Evolutionary conservation across 2,888 invertebrate species (phyloP), one percentile per base, ranked within the genome.

Genomic region (Apodemia hepburni): DNA sequence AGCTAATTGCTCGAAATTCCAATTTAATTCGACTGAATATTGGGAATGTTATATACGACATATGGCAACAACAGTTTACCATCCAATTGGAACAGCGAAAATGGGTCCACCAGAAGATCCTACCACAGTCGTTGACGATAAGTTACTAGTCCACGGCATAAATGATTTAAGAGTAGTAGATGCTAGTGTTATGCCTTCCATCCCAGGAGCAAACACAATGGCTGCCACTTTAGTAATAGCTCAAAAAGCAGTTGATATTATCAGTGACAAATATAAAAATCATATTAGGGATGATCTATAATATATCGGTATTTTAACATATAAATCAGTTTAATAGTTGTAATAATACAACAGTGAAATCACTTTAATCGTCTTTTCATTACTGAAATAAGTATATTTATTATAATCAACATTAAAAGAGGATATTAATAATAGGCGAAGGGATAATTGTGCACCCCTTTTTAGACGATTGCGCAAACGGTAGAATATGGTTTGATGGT

Each of bases 21-120:
- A 70, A n/a, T 78, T 77, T 61, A 72, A 77, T 54, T 75, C 83
- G 1, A 83, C 92, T 58, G 76, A 75, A 0, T 94, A 93, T 75
- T 93, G 93, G 93, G 81, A 82, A 66, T 95, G 95, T 73, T 89
- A 93, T 49, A 86, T 93, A 7, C 82, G 86, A 17, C 84, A 93
- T 66, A 85, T 93, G 78, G 87, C 87, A 8, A 82, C 89, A 0
- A 92, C 93, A 0, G 75, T 93, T 35, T 95, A 94, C 79, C 96
- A 96, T 76, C 94, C 95, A 0, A 93, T 93, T 0, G 94, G 96
- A 59, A 95, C 95, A 0, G 93, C 93, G 60, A 94, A 94, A 79
- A 96, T 96, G 95, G 95, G 95, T 0, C 79, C 83, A 1, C 64
- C 69, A 0, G 63, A 67, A 0, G 92, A 93, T 72, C 71, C 75